Conservation (phyloP, 2,797 vertebrate genomes). For the Falco rusticolus region DNA sequence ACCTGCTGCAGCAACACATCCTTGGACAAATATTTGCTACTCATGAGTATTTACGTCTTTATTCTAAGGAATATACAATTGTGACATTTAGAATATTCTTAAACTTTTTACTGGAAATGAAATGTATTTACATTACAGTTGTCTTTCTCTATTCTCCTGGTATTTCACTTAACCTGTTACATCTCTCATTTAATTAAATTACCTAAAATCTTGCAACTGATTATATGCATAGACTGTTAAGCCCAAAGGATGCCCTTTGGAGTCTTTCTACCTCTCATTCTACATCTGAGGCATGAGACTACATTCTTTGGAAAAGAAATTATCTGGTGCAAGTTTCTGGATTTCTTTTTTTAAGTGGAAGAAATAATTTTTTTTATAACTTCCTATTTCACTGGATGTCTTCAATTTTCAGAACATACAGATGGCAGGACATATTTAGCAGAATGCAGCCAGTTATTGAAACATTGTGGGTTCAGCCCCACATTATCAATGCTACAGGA, state of each 20-base stretch:
- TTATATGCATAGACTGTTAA: not conserved
- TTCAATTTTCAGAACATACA: not conserved
- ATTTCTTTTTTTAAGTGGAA: not conserved
- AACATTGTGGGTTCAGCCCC: not conserved
- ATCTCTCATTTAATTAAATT: not conserved
- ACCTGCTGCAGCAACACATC: not conserved
- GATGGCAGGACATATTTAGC: not conserved
- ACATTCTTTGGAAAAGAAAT: not conserved
- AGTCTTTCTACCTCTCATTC: not conserved
- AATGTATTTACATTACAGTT: not conserved
- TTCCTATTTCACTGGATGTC: not conserved
- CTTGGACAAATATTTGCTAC: not conserved
- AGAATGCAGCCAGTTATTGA: not conserved
- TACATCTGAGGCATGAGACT: not conserved
- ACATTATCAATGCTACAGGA: accelerated
- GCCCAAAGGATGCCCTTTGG: not conserved
- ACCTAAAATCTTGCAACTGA: not conserved
- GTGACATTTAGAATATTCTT: not conserved
- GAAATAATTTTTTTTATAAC: not conserved
- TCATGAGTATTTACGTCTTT: not conserved
- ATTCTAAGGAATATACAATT: not conserved
- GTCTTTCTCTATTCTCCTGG: not conserved
- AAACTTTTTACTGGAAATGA: not conserved
- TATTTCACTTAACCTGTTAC: not conserved
- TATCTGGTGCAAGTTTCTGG: not conserved